phyloP scores from a whole-genome alignment of 2,113 vertebrate genomes.

The Dasyprocta punctata region DNA sequence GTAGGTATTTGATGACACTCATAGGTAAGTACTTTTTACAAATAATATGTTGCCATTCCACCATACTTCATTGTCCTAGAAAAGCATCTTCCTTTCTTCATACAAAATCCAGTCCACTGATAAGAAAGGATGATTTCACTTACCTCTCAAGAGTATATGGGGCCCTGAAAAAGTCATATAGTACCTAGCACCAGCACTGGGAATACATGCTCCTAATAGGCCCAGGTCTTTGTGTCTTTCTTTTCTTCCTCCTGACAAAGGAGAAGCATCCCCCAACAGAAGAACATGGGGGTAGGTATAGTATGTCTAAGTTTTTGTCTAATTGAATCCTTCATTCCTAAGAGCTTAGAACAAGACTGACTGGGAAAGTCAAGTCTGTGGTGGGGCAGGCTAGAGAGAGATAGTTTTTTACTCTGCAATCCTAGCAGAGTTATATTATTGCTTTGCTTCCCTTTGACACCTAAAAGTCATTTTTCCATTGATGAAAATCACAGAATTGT shows the following conservation, averaged over 20 bases:
- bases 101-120: neutral
- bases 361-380: neutral
- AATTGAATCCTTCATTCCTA: neutral
- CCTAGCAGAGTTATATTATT: neutral
- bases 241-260: neutral
- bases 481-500: neutral
- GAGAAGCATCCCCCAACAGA: neutral
- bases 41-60: neutral
- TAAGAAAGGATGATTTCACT: neutral
- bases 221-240: neutral
- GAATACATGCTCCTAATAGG: neutral
- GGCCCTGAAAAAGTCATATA: rapidly evolving
- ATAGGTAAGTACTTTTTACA: neutral
- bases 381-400: neutral
- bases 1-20: neutral
- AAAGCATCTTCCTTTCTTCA: neutral
- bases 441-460: neutral
- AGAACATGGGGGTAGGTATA: neutral
- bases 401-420: neutral
- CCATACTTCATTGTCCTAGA: neutral
- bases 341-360: neutral
- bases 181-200: neutral
- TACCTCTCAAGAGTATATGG: neutral
- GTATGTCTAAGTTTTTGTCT: neutral
- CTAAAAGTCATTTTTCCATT: neutral